Conservation (phyloP, 2,113 vertebrate genomes). For the Burhinus oedicnemus region DNA sequence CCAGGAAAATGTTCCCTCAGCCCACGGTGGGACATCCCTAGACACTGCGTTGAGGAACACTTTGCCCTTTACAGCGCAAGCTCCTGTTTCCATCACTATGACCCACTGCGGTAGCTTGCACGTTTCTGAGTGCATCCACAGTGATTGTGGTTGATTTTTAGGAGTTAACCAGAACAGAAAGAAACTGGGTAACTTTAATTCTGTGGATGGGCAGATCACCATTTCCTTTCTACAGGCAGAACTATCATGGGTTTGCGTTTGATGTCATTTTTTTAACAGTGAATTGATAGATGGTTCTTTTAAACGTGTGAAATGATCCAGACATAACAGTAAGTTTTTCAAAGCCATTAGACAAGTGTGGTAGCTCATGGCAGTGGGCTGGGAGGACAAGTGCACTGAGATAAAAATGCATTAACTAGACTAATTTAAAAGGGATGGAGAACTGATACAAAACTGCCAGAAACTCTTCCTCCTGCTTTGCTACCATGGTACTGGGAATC, state of each 20-base stretch:
- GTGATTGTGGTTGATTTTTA: not conserved
- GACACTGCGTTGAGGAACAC: not conserved
- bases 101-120: not conserved
- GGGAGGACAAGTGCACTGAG: not conserved
- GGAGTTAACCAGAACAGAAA: not conserved
- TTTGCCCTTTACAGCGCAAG: not conserved
- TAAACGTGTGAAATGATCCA: not conserved
- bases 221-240: not conserved
- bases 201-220: not conserved
- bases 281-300: slow-evolving; percentile 7
- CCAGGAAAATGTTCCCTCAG: not conserved
- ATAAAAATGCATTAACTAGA: slow-evolving; percentile 15
- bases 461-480: not conserved
- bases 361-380: not conserved
- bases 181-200: not conserved
- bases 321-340: slow-evolving; percentile 5
- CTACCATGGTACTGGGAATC: not conserved
- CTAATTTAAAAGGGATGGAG: not conserved
- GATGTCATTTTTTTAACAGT: not conserved
- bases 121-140: not conserved
- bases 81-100: not conserved
- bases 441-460: not conserved
- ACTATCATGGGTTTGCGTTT: not conserved
- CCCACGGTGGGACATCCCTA: fast-evolving
- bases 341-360: not conserved